Evolutionary conservation across 2,113 vertebrate genomes (phyloP).

Genomic region (Macaca nemestrina): DNA sequence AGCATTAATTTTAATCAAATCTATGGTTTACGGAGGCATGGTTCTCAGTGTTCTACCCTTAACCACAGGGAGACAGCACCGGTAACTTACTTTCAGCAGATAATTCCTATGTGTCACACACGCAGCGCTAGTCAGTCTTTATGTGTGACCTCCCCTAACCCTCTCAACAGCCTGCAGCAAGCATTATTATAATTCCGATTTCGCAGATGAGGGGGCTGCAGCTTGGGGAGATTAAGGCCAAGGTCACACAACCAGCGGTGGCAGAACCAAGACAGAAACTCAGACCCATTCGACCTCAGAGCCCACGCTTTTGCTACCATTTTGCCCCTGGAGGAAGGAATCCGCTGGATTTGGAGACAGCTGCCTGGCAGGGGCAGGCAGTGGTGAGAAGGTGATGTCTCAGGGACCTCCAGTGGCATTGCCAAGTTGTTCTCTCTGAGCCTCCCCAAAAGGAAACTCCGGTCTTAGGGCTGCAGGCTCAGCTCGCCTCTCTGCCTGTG

Average conservation of each 20-base stretch:
- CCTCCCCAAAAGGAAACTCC: not conserved
- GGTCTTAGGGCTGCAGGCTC: not conserved
- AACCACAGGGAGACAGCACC: not conserved
- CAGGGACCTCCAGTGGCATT: not conserved
- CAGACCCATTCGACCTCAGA: not conserved
- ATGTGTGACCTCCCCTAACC: not conserved
- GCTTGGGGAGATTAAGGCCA: not conserved
- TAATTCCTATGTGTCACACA: not conserved
- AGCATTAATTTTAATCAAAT: not conserved
- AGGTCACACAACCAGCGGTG: not conserved
- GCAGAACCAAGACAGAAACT: not conserved
- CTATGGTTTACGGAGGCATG: fast-evolving
- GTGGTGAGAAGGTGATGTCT: not conserved
- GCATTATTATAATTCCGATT: not conserved
- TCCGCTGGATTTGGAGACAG: not conserved
- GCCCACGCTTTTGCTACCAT: not conserved
- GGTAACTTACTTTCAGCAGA: not conserved
- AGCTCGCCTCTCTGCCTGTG: not conserved
- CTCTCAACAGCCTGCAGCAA: not conserved
- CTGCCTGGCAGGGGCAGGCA: not conserved
- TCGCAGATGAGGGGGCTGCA: not conserved
- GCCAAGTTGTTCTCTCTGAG: not conserved
- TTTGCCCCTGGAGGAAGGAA: not conserved
- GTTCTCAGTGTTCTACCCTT: not conserved
- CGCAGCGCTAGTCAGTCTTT: too few species aligned